Evolutionary conservation across 2,888 invertebrate genomes (phyloP).

Genomic region (Polia nebulosa): DNA sequence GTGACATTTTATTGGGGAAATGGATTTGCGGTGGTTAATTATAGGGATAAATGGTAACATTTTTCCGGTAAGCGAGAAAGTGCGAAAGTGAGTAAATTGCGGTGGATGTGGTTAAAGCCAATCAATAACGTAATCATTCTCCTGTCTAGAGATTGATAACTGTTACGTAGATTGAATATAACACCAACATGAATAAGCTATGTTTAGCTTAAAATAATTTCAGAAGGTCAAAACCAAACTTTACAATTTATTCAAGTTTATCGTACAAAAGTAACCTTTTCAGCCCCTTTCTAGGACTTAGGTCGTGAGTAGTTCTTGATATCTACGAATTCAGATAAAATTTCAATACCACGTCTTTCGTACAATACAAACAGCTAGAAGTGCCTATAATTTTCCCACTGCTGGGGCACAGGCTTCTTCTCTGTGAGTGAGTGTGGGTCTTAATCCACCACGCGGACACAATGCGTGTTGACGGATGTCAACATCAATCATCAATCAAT

Average conservation of each 20-base stretch:
- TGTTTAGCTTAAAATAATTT: neutral
- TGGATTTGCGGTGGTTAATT: slow-evolving; percentile 43
- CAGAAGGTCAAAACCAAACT: neutral
- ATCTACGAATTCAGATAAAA: neutral
- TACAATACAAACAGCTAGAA: neutral
- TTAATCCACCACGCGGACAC: no score
- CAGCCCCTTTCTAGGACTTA: slow-evolving; percentile 1
- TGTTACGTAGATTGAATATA: neutral
- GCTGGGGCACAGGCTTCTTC: no score
- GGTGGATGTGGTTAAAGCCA: neutral
- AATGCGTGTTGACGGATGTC: no score
- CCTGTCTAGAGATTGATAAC: neutral
- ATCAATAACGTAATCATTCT: neutral
- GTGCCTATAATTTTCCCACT: no score
- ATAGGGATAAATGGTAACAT: slow-evolving; percentile 28
- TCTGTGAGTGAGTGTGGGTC: no score
- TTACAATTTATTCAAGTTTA: neutral
- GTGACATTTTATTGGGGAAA: slow-evolving; percentile 56
- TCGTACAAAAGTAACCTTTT: slow-evolving; percentile 7
- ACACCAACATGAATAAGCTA: neutral
- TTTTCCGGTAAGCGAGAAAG: slow-evolving; percentile 35
- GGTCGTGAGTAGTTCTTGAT: slow-evolving; percentile 10
- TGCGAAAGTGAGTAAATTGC: slow-evolving; percentile 21
- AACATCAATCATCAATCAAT: no score
- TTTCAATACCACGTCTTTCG: neutral